Conservation (phyloP, 37 sponge, comb jelly and placozoan species). For the Beroe forskalii region DNA sequence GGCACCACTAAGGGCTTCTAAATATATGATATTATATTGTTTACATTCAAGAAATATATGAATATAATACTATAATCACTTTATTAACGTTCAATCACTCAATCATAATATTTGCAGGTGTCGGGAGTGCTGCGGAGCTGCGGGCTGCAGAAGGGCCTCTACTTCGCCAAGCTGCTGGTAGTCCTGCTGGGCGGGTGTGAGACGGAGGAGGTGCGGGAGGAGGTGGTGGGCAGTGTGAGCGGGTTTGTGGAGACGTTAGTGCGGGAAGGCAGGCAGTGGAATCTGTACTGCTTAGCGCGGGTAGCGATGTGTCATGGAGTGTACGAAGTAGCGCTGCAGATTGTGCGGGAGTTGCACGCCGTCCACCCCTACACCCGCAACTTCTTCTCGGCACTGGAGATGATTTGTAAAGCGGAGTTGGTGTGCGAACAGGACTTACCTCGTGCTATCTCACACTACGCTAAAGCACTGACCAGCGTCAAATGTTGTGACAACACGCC, state of each 20-base stretch:
- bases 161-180: conserved; percentile 6
- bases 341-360: background rate
- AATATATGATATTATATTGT: no score
- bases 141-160: background rate
- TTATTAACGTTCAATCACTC: no score
- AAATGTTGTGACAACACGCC: conserved; percentile 25
- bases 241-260: background rate
- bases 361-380: background rate
- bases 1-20: no score
- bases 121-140: background rate
- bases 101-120: no score
- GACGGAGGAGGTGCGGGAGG: background rate
- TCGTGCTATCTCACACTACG: background rate
- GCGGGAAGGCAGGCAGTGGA: conserved; percentile 11
- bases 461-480: background rate
- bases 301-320: conserved; percentile 60
- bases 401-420: conserved; percentile 20
- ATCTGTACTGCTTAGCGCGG: background rate
- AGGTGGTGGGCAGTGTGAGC: background rate
- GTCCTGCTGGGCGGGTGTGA: background rate
- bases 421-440: background rate
- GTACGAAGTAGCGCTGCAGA: background rate
- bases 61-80: no score
- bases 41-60: no score
- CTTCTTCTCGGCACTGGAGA: background rate